phyloP scores from a whole-genome alignment of 1,140 invertebrate genomes.

The Cryptotermes secundus region DNA sequence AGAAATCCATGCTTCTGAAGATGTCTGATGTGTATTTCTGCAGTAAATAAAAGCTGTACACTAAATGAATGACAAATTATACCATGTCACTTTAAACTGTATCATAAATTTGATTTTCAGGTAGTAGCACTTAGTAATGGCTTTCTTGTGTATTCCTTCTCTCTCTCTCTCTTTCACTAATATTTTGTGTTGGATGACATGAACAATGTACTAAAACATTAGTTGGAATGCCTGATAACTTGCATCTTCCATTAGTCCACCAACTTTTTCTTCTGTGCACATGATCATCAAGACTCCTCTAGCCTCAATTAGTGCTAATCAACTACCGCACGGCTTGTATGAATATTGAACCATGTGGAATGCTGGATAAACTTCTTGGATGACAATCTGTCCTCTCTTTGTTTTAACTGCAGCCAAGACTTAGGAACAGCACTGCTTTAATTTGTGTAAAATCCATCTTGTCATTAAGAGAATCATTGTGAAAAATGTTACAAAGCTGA shows the following conservation, averaged over 20 bases:
- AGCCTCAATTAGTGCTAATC: neutral
- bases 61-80: neutral
- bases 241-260: constrained; percentile 6
- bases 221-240: neutral
- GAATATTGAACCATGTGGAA: neutral
- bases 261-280: constrained; percentile 4
- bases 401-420: neutral
- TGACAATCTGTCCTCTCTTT: neutral
- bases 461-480: neutral
- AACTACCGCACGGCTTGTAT: constrained; percentile 10
- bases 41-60: neutral
- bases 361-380: constrained; percentile 18
- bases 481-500: neutral
- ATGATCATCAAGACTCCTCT: neutral
- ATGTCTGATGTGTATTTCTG: neutral
- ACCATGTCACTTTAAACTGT: neutral
- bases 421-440: neutral
- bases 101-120: neutral
- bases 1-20: neutral
- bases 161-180: neutral
- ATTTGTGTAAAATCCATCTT: neutral
- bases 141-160: neutral
- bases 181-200: neutral
- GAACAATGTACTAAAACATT: neutral
- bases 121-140: constrained; percentile 1